These are phyloP conservation scores for Geopemphigus sp. DNA, from an alignment of 1,140 invertebrate species.

Conservation along the genomic window DNA sequence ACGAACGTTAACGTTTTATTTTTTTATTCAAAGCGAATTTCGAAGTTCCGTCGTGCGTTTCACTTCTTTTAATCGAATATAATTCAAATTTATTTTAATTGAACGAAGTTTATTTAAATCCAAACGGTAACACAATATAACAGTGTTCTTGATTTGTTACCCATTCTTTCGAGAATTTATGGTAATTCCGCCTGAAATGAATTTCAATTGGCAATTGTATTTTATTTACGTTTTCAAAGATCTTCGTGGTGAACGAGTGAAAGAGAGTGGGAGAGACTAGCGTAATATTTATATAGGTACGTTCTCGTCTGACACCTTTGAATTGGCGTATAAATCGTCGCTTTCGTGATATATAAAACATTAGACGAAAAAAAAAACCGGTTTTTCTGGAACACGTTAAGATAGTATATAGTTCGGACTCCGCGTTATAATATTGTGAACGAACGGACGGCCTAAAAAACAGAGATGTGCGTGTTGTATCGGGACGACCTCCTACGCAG, in stretches of 20 bases:
- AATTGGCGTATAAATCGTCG: constrained; percentile 14
- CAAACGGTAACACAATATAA: neutral
- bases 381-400: neutral
- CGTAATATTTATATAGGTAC: too few relatives aligned
- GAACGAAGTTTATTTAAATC: constrained; percentile 29
- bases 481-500: neutral
- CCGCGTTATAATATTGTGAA: neutral
- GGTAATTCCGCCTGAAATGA: neutral
- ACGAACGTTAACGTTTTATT: too few relatives aligned
- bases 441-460: too few relatives aligned
- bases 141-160: constrained; percentile 14
- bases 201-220: constrained; percentile 36
- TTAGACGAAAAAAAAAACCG: neutral
- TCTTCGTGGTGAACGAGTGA: neutral
- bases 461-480: too few relatives aligned
- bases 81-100: constrained; percentile 23
- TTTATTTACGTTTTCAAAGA: constrained; percentile 37
- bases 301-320: neutral
- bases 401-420: neutral
- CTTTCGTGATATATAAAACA: neutral
- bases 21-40: too few relatives aligned
- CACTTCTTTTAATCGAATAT: neutral
- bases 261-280: neutral
- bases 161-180: constrained; percentile 39
- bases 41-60: neutral